Base-by-base conservation (phyloP, 2,797 vertebrate species). In the Sebastolobus alascanus region DNA sequence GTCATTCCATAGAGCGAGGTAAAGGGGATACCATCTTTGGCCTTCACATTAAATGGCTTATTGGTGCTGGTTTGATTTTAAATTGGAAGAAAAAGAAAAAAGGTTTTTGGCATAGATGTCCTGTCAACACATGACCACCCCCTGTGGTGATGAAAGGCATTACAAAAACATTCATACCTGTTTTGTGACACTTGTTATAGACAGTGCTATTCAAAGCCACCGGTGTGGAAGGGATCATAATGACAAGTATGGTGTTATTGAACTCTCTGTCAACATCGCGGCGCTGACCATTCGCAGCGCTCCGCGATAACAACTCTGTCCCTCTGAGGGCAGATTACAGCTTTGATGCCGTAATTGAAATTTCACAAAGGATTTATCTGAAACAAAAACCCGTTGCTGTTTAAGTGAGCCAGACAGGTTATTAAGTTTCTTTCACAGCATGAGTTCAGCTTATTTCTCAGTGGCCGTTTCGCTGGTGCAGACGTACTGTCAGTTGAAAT, bases 401-500 rank as follows among this genome's bases (percentile, higher is more conserved):
- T 86, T 93, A 89, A 92, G 87, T 60, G 83, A 90, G 76, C 66
- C 61, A 6, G 93, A 92, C 92, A 93, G 90, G 92, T 93, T 93
- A 94, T 93, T 94, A 92, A 87, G 84, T 91, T 91, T 83, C 85
- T 68, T 84, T 88, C 88, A 77, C 91, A 91, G 91, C 79, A 38
- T 75, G 89, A 54, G 50, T 87, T 87, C 89, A 78, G 76, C 89
- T 90, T 79, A 85, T 86, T 86, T 90, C 87, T 90, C 82, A 63
- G 75, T 25, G 89, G 89, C 80, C 63, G 81, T 84, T 91, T 85
- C 78, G 35, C 74, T n/a, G 82, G 61, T 72, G 86, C 87, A 92
- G 82, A 90, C 80, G 86, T 79, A 85, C 86, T 93, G 90, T 92
- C 93, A 84, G 79, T 68, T 89, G 87, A 71, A 86, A 93, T 93